Evolutionary conservation across 2,113 vertebrate species (phyloP), one percentile per base, ranked within the genome.

Genomic region (Pelecanus crispus): DNA sequence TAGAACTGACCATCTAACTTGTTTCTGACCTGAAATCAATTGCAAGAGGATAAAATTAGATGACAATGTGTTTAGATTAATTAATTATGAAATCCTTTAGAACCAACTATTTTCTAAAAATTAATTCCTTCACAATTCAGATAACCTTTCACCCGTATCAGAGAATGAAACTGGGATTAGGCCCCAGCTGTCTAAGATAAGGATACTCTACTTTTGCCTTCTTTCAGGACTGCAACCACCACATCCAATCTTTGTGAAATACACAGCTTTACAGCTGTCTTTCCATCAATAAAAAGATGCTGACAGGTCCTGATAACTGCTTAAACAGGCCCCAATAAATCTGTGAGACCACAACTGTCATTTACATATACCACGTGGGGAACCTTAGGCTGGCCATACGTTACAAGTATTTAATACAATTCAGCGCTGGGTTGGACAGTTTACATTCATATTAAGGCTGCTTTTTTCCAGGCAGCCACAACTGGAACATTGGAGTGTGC

Each of bases 1-100:
- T 99, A 99, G 94, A 97, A 96, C 86, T 99, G 99, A 45, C 99
- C 99, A 97, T 99, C 99, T 80, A 99, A 97, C 97, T 99, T 99
- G 97, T 99, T 99, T 91, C 97, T 98, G 83, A 99, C 99, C 99
- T 99, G 93, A 73, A 98, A 98, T 63, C 10, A 50, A 92, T 94
- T 62, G 11, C 34, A 73, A 67, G 3, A 81, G 9, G 31, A 72
- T 13, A 86, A 71, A 86, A 77, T 56, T 3, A 92, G 34, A 56
- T 66, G 28, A 66, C 72, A 61, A 21, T 11, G 4, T 32, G 10
- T 55, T 95, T 77, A 38, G 63, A 83, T 42, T 63, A 83, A 36
- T n/a, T 25, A 45, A 42, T 73, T 62, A 67, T 42, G 44, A 89
- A 67, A 82, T 52, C 17, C 13, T 82, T 82, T 28, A 29, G 7